Evolutionary conservation across 2,888 invertebrate genomes (phyloP).

Genomic region (Drosophila infuscata): DNA sequence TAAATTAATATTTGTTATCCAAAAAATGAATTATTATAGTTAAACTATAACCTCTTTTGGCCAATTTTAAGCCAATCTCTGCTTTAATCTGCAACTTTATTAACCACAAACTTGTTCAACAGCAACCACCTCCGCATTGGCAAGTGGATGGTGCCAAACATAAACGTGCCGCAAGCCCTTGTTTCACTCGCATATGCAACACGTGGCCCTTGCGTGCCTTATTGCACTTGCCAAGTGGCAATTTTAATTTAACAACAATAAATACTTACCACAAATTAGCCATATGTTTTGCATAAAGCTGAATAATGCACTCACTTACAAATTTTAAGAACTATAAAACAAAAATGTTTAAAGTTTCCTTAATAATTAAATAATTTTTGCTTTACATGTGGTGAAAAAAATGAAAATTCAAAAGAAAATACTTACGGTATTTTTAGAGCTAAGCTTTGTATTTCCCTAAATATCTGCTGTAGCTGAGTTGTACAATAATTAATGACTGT

Average conservation of each 20-base stretch:
- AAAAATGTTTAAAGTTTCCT: too few species aligned
- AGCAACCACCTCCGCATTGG: conserved; percentile 13
- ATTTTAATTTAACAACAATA: conserved; percentile 77
- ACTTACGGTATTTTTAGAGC: background rate
- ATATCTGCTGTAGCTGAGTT: background rate
- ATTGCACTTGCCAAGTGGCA: conserved; percentile 71
- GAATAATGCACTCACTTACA: conserved; percentile 13
- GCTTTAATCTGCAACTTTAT: conserved; percentile 37
- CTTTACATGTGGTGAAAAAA: background rate
- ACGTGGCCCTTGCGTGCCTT: conserved; percentile 74
- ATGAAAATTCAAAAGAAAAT: background rate
- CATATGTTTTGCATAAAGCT: conserved; percentile 31
- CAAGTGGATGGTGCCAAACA: conserved; percentile 17
- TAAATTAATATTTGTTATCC: background rate
- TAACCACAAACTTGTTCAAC: conserved; percentile 66
- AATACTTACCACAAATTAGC: conserved; percentile 72
- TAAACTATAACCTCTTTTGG: background rate
- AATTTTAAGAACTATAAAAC: background rate
- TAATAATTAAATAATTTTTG: too few species aligned
- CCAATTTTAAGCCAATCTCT: background rate
- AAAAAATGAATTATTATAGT: background rate
- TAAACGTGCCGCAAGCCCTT: conserved; percentile 35
- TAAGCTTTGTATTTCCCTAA: background rate
- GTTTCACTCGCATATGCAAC: conserved; percentile 53
- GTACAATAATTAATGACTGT: too few species aligned